phyloP scores from a whole-genome alignment of 2,888 invertebrate genomes.

The Zonitis immaculata region DNA sequence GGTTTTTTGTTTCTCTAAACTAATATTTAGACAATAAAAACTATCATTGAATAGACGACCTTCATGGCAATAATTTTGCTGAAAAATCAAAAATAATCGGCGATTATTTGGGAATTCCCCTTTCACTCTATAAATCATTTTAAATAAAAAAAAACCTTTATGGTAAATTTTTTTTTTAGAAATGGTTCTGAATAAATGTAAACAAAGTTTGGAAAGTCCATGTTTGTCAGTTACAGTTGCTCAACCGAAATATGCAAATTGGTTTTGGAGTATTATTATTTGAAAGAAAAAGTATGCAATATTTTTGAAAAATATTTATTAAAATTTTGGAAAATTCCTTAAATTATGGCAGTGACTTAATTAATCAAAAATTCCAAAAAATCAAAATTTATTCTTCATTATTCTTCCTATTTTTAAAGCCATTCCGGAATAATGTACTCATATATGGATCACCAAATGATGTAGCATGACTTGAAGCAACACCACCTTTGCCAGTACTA shows the following conservation, averaged over 20 bases:
- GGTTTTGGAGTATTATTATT: no score
- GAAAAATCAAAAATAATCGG: no score
- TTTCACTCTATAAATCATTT: not conserved
- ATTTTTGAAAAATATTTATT: constrained; percentile 3
- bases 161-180: no score
- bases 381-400: constrained; percentile 25
- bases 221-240: no score
- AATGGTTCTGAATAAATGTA: no score
- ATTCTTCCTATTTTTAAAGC: constrained; percentile 24
- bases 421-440: constrained; percentile 47
- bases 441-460: constrained; percentile 60
- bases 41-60: constrained; percentile 10
- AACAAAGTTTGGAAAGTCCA: no score
- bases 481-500: constrained; percentile 66
- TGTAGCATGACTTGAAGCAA: constrained; percentile 68
- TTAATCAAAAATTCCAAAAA: not conserved
- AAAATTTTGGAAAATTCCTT: not conserved
- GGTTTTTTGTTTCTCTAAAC: constrained; percentile 11
- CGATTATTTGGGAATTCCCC: not conserved
- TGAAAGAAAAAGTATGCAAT: not conserved
- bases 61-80: constrained; percentile 9
- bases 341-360: constrained; percentile 3
- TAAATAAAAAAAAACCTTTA: no score
- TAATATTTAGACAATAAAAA: constrained; percentile 10
- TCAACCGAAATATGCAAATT: no score